phyloP scores from a whole-genome alignment of 1,140 invertebrate species.

The Halesus radiatus region DNA sequence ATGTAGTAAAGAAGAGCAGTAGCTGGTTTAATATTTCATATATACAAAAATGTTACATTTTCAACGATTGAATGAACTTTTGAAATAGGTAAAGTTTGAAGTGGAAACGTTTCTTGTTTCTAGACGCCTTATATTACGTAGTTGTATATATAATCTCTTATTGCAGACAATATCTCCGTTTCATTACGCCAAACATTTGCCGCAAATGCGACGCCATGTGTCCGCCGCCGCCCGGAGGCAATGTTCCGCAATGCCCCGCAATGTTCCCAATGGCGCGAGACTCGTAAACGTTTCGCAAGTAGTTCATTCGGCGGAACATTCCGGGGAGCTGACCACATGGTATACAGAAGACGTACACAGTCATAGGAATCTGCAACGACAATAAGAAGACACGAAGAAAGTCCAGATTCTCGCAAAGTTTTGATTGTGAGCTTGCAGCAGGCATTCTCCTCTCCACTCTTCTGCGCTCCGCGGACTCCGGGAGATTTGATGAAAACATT shows the following conservation, averaged over 20 bases:
- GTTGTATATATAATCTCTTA: neutral
- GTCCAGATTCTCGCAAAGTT: constrained; percentile 55
- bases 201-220: constrained; percentile 7
- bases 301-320: constrained; percentile 12
- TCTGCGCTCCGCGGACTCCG: constrained; percentile 14
- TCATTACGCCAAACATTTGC: constrained; percentile 33
- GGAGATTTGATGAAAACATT: constrained; percentile 57
- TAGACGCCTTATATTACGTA: neutral
- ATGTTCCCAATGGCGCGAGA: neutral
- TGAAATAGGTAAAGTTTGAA: neutral
- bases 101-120: neutral
- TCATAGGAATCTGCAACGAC: constrained; percentile 24
- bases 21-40: no score
- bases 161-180: constrained; percentile 9
- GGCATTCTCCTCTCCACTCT: constrained; percentile 40
- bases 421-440: constrained; percentile 55
- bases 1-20: no score
- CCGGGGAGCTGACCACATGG: constrained; percentile 7
- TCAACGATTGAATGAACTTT: no score
- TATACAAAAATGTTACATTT: no score
- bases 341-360: no score
- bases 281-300: constrained; percentile 15
- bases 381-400: constrained; percentile 53
- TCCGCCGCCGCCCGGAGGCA: constrained; percentile 13
- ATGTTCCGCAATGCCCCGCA: neutral